These are phyloP conservation scores for Cerceris ruficornis DNA, from an alignment of 2,888 invertebrate species.

Conservation along the genomic window DNA sequence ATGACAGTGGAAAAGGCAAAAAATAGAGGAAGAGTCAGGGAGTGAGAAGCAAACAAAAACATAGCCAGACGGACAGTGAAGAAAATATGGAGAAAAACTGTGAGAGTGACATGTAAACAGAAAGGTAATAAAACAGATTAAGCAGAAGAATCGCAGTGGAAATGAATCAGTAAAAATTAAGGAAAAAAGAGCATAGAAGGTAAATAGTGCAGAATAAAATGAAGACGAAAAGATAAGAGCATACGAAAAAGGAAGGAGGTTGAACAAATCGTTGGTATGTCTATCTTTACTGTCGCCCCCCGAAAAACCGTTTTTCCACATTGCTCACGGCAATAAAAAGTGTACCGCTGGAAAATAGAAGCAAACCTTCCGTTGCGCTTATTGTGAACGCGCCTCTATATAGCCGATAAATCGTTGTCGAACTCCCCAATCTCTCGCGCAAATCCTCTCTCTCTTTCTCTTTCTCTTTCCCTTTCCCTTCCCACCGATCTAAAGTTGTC, in stretches of 20 bases:
- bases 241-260: no score
- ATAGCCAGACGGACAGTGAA: no score
- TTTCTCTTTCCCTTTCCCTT: no score
- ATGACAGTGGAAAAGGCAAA: no score
- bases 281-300: no score
- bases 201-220: neutral
- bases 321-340: constrained; percentile 21
- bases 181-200: neutral
- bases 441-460: constrained; percentile 14
- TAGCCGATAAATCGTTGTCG: constrained; percentile 55
- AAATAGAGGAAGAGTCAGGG: no score
- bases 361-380: constrained; percentile 32
- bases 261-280: no score
- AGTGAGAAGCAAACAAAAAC: no score
- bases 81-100: no score
- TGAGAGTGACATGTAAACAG: no score
- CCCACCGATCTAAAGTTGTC: constrained; percentile 22
- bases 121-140: no score
- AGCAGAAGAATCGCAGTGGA: neutral
- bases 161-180: neutral
- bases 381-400: constrained; percentile 20
- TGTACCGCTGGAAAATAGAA: constrained; percentile 30
- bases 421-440: constrained; percentile 43
- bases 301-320: neutral
- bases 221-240: neutral